A percentile compares a stretch with the other conserved stretches of the same genome.
Evolutionary conservation across 1,140 invertebrate genomes (phyloP).

Genomic region (Aphelinus certus): DNA sequence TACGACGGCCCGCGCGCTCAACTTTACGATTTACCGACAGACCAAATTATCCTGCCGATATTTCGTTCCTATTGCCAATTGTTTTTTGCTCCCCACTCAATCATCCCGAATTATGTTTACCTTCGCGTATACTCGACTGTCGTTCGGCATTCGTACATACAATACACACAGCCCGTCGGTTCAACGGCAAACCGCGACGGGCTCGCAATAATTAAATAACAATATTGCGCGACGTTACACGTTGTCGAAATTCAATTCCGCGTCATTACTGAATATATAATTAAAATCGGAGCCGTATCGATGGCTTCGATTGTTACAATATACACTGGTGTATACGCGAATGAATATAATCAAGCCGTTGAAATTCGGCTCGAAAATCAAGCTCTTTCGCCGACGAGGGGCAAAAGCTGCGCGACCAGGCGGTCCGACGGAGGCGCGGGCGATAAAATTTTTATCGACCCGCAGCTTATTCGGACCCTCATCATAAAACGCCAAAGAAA

Average conservation of each 20-base stretch:
- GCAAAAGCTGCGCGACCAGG: not conserved
- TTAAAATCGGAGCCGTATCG: no score
- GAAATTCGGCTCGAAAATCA: no score
- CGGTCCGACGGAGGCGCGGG: not conserved
- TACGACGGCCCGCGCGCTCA: conserved; percentile 42
- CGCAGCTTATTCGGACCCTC: conserved; percentile 18
- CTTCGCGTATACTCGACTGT: not conserved
- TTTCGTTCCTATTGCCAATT: not conserved
- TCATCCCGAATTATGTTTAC: conserved; percentile 14
- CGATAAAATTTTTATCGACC: conserved; percentile 31
- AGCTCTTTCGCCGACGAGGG: no score
- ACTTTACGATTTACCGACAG: conserved; percentile 26
- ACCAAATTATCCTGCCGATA: conserved; percentile 16
- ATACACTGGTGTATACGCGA: no score
- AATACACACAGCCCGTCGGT: no score
- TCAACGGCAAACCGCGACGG: not conserved
- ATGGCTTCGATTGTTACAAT: no score
- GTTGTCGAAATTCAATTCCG: no score
- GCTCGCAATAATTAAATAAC: conserved; percentile 1
- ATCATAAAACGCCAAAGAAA: conserved; percentile 29
- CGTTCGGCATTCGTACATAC: no score
- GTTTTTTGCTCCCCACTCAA: conserved; percentile 2
- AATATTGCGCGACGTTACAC: not conserved
- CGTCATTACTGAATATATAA: no score
- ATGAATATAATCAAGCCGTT: no score